A percentile compares a stretch with the other conserved stretches of the same genome.
phyloP scores from a whole-genome alignment of 2,888 invertebrate genomes.

The Dolichopus griseipennis region DNA sequence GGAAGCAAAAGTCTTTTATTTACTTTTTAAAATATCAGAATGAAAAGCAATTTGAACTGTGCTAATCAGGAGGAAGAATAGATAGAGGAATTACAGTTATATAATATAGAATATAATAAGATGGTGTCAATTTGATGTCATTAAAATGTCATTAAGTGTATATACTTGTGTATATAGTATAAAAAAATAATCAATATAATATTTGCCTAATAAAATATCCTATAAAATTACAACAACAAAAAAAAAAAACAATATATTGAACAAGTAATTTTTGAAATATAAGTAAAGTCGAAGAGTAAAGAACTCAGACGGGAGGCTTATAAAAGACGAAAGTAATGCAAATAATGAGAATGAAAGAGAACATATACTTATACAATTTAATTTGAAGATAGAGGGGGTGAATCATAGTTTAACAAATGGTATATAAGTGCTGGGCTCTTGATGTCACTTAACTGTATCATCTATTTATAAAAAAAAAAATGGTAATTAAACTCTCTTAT shows the following conservation, averaged over 20 bases:
- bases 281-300: not conserved
- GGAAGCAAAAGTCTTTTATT: no score
- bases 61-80: no score
- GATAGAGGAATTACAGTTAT: no score
- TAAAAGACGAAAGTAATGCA: not conserved
- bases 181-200: not conserved
- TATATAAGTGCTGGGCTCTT: not conserved
- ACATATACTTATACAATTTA: no score
- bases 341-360: no score
- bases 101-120: not conserved
- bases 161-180: no score
- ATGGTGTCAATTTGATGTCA: not conserved
- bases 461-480: not conserved
- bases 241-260: no score
- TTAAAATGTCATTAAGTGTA: conserved; percentile 2
- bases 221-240: not conserved
- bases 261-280: not conserved
- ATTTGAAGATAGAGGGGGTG: no score
- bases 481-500: not conserved
- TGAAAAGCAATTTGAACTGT: no score
- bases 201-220: not conserved
- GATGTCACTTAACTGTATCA: not conserved
- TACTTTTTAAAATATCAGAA: no score
- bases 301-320: not conserved
- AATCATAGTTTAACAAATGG: no score